Evolutionary conservation across 2,113 vertebrate genomes (phyloP), one percentile per base, ranked within the genome.

Genomic region (Saguinus midas): DNA sequence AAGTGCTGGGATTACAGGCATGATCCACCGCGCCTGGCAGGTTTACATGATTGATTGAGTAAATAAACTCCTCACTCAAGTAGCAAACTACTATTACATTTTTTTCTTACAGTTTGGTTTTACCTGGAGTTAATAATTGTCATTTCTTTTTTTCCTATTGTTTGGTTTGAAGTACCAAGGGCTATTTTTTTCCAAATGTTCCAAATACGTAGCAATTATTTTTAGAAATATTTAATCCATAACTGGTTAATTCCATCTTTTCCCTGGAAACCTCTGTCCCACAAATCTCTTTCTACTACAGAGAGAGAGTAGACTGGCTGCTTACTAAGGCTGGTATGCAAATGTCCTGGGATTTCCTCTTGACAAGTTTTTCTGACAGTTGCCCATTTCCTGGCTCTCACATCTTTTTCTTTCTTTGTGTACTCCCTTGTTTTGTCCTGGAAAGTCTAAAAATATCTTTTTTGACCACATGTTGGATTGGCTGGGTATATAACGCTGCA

Each of bases 41-140:
- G 72, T 96, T 97, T 94, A 96, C 43, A 95, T 88, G 85, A 91
- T 82, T 82, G 76, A 92, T 79, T 45, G 82, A 93, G 72, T 91
- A 70, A 84, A 92, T 82, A 95, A 94, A 95, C 25, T 92, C 88
- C 78, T 90, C 29, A 87, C 32, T 79, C 23, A 96, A 64, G 55
- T 45, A 75, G 45, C 85, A 96, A 91, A 93, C 68, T 43, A 93
- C 43, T 48, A 73, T 96, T 91, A 83, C 3, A 52, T 91, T 96
- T 97, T 84, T 80, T 83, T 37, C 79, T 93, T 88, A 57, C 35
- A 73, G 72, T 17, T 45, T 96, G 87, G 78, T 89, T 96, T 96
- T 73, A 85, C 52, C 78, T 95, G 83, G 27, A 89, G 13, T 95
- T 87, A 72, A 45, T 75, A 68, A 88, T 12, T 48, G 23, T 68